These are phyloP conservation scores for Caenorhabditis sp. DNA, from an alignment of 2,888 invertebrate genomes.

Conservation along the genomic window DNA sequence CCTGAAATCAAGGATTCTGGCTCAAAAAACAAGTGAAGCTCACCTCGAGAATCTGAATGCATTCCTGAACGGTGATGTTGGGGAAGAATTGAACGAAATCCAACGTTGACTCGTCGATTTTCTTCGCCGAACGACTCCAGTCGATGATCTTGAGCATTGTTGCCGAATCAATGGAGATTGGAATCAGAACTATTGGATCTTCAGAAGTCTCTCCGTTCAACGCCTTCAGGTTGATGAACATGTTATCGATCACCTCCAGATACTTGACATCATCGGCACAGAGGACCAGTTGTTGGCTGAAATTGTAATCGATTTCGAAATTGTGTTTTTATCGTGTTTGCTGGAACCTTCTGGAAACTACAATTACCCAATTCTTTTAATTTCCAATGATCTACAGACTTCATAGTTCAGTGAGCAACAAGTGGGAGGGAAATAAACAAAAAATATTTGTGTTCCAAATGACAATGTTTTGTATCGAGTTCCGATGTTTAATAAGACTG, in stretches of 20 bases:
- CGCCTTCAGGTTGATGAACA: conserved; percentile 55
- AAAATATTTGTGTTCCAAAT: no score
- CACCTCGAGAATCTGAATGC: conserved; percentile 58
- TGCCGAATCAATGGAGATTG: conserved; percentile 56
- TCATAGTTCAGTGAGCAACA: no score
- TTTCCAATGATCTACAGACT: no score
- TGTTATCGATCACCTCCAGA: conserved; percentile 54
- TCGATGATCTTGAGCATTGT: conserved; percentile 56
- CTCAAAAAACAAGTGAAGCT: not conserved
- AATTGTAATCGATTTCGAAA: not conserved
- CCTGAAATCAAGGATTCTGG: conserved; percentile 17
- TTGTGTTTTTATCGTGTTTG: no score
- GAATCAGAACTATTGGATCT: conserved; percentile 38
- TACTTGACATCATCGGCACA: conserved; percentile 55
- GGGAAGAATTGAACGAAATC: conserved; percentile 40
- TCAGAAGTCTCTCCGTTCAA: conserved; percentile 18
- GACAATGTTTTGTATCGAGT: not conserved
- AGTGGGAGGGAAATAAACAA: no score
- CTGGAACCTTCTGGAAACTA: no score
- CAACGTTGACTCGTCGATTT: conserved; percentile 5
- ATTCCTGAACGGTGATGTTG: conserved; percentile 31
- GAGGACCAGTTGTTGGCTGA: conserved; percentile 50
- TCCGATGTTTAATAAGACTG: no score
- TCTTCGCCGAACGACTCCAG: conserved; percentile 56
- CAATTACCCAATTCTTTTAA: no score